phyloP scores from a whole-genome alignment of 2,797 vertebrate species.

The Astyanax mexicanus region DNA sequence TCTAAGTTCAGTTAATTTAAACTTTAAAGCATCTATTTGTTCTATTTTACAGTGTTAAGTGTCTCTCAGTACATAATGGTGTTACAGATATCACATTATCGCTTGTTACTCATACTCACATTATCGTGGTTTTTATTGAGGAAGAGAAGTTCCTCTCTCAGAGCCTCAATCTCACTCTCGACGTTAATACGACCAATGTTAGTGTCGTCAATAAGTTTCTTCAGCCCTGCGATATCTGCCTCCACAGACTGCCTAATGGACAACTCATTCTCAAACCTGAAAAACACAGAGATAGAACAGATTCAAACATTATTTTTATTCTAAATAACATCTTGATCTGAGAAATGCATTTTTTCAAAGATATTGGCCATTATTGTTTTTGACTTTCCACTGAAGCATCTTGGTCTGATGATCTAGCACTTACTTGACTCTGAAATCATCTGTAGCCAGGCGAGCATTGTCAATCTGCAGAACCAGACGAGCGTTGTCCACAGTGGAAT shows the following conservation, averaged over 20 bases:
- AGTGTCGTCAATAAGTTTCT: slow-evolving; percentile 90
- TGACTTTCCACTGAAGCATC: neutral
- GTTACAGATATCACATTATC: neutral
- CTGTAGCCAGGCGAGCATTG: slow-evolving; percentile 91
- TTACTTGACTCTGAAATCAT: slow-evolving; percentile 95
- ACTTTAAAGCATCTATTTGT: too few relatives aligned
- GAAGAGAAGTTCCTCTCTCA: slow-evolving; percentile 89
- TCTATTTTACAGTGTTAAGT: too few relatives aligned
- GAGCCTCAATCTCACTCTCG: slow-evolving; percentile 88
- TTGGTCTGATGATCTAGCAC: slow-evolving; percentile 44
- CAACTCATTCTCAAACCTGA: slow-evolving; percentile 88
- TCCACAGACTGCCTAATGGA: slow-evolving; percentile 91
- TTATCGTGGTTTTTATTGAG: slow-evolving; percentile 90
- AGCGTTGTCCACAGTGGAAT: slow-evolving; percentile 84
- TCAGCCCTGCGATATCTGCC: slow-evolving; percentile 86
- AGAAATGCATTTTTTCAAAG: neutral
- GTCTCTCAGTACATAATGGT: neutral
- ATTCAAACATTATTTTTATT: neutral
- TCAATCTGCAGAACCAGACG: slow-evolving; percentile 90
- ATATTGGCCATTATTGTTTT: neutral
- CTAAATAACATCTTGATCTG: neutral
- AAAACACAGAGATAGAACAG: neutral
- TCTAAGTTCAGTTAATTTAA: too few relatives aligned
- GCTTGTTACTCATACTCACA: too few relatives aligned
- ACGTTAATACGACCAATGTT: slow-evolving; percentile 88